Base-by-base conservation (phyloP, 2,113 vertebrate genomes). In the Trichechus manatus region DNA sequence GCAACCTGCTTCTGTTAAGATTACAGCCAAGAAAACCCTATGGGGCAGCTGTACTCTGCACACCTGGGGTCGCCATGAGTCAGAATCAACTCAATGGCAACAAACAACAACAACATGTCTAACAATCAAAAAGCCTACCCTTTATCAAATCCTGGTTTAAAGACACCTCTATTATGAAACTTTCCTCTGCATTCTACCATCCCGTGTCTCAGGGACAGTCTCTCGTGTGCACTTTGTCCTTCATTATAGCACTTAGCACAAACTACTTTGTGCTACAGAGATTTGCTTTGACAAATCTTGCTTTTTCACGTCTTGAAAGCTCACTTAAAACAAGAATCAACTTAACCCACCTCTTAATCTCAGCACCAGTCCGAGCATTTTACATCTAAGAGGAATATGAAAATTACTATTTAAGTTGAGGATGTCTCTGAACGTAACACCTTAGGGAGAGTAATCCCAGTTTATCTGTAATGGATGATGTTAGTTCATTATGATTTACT, bases 311-410 rank as follows among this genome's bases (percentile, higher is more conserved):
- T 59, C 13, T 53, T 88, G 89, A 88, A 94, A 85, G 25, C 63
- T 93, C 29, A 74, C 70, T 87, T 66, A 92, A 68, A 87, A 53
- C 74, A 63, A 94, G 39, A 80, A 70, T 14, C 84, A 59, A 66
- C 8, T 78, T 63, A 77, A 33, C 23, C n/a, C 25, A 78, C 64
- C 77, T 92, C 75, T 15, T 14, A 93, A 61, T 78, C 68, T 93
- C 83, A 91, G 74, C 14, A 50, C 4, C 27, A 59, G 33, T 6
- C 39, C 64, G 87, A 96, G 33, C 20, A 20, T 64, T 87, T 88
- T 91, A 84, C 1, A 64, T 44, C 63, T 50, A 72, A 66, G 1
- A 50, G 50, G 8, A 22, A 89, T 86, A 84, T 63, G 68, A 81
- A 93, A 87, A 72, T 59, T 44, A 22, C 5, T 56, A 9, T 84